Conservation (phyloP, 2,113 vertebrate species). For the Tamias sibiricus region DNA sequence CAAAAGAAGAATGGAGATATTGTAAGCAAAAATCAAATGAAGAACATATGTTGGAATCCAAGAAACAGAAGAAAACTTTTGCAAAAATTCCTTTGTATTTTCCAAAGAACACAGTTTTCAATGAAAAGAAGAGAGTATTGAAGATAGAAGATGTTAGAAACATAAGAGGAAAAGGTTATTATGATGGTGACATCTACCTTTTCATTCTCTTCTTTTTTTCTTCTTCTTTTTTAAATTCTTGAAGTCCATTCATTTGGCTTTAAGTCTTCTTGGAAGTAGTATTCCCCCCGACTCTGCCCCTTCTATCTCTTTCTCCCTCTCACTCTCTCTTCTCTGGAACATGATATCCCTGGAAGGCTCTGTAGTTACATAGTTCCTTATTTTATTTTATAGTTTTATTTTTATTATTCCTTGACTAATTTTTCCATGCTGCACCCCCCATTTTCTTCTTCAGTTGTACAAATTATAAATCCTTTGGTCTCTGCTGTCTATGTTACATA, state of each 20-base stretch:
- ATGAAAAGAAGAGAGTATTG: background rate
- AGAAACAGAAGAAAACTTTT: background rate
- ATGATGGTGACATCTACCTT: background rate
- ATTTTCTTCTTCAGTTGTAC: background rate
- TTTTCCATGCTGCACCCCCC: background rate
- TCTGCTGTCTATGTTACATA: background rate
- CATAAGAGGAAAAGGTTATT: background rate
- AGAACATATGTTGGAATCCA: background rate
- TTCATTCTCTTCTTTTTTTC: too few relatives aligned
- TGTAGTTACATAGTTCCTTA: background rate
- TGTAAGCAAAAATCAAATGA: background rate
- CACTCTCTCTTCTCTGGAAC: background rate
- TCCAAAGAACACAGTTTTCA: background rate
- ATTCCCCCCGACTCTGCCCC: too few relatives aligned
- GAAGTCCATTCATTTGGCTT: background rate
- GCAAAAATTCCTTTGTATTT: background rate
- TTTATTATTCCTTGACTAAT: background rate
- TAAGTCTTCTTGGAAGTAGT: background rate
- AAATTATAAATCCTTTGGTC: background rate
- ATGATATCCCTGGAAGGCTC: background rate
- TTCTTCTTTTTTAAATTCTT: background rate
- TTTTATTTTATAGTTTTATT: conserved; percentile 14
- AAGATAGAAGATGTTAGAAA: background rate
- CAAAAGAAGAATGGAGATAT: background rate
- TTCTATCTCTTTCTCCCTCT: background rate